A percentile compares a stretch with the other conserved stretches of the same genome.
phyloP scores from a whole-genome alignment of 1,140 invertebrate genomes.

The Rhagoletis pomonella region DNA sequence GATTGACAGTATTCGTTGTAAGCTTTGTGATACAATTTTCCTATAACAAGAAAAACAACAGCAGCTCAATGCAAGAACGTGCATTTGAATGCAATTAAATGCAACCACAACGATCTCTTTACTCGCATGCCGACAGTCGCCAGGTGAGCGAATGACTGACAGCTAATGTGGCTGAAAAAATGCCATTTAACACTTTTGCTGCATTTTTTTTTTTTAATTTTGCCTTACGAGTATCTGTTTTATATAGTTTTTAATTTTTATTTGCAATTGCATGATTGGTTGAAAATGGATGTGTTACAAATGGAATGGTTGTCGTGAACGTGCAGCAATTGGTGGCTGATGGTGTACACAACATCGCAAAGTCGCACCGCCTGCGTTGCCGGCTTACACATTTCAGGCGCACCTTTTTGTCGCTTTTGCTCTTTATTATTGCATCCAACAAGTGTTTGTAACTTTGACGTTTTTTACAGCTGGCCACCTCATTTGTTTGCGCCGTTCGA shows the following conservation, averaged over 20 bases:
- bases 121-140: background rate
- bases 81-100: constrained; percentile 33
- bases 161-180: background rate
- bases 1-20: constrained; percentile 24
- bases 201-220: background rate
- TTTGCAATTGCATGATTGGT: constrained; percentile 24
- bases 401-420: background rate
- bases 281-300: constrained; percentile 20
- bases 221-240: background rate
- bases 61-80: background rate
- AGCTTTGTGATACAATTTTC: background rate
- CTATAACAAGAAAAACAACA: background rate
- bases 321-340: background rate
- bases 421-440: too few species aligned
- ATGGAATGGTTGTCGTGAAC: background rate
- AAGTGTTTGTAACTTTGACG: too few species aligned
- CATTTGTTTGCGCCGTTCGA: constrained; percentile 13
- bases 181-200: constrained; percentile 39
- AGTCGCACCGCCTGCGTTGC: background rate
- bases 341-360: background rate
- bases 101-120: background rate
- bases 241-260: background rate
- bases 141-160: constrained; percentile 6
- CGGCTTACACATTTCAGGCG: background rate
- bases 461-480: background rate